These are phyloP conservation scores for Myotis planiceps DNA, from an alignment of 2,797 vertebrate genomes.

Conservation along the genomic window DNA sequence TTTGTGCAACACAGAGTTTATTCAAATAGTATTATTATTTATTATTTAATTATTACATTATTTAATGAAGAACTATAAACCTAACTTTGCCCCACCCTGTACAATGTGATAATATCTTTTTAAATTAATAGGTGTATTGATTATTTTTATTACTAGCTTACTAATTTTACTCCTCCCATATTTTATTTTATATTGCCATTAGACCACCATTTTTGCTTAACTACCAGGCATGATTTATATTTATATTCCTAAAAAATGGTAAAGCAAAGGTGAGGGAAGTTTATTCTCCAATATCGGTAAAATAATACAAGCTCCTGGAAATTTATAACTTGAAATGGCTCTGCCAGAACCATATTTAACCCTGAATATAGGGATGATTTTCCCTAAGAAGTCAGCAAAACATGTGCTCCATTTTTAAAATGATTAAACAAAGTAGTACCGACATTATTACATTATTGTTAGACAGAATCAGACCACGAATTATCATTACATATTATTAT, in stretches of 20 bases:
- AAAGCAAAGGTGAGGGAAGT: not conserved
- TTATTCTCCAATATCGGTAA: not conserved
- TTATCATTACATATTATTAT: not conserved
- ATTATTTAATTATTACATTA: not conserved
- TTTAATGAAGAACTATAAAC: not conserved
- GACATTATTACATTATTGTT: not conserved
- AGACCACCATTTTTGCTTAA: not conserved
- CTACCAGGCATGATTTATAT: not conserved
- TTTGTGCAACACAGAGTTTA: not conserved
- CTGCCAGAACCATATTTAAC: not conserved
- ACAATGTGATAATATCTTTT: not conserved
- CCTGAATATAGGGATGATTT: not conserved
- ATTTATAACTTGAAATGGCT: not conserved
- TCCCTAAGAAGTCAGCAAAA: not conserved
- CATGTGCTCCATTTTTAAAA: not conserved
- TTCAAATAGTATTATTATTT: not conserved
- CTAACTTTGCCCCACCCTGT: not conserved
- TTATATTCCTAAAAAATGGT: not conserved
- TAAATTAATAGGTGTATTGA: not conserved
- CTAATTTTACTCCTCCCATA: not conserved
- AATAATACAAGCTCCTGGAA: slow-evolving; percentile 1
- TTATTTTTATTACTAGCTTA: slow-evolving; percentile 10
- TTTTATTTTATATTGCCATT: slow-evolving; percentile 34
- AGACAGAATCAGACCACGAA: not conserved
- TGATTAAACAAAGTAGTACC: slow-evolving; percentile 5